Percentiles rank a stretch among this genome's conserved stretches.
These are phyloP conservation scores for Patella ulyssiponensis DNA, from an alignment of 2,888 invertebrate species.

Conservation along the genomic window DNA sequence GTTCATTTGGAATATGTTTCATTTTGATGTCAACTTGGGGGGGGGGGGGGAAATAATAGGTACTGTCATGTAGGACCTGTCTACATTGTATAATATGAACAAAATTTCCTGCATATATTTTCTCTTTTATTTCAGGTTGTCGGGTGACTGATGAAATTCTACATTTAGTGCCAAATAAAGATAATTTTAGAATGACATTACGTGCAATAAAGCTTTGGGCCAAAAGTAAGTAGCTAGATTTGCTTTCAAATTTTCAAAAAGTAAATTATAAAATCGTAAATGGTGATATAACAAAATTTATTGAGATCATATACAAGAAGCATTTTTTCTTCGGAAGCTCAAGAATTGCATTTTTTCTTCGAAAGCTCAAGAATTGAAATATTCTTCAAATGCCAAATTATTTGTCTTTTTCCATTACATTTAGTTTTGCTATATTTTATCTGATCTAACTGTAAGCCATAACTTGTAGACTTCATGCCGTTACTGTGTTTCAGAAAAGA, in stretches of 20 bases:
- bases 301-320: too few relatives aligned
- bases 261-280: too few relatives aligned
- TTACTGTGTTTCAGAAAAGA: conserved; percentile 76
- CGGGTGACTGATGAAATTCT: conserved; percentile 99
- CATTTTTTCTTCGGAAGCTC: too few relatives aligned
- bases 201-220: conserved; percentile 98
- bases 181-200: conserved; percentile 92
- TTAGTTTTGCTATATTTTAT: background rate
- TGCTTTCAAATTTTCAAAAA: too few relatives aligned
- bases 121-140: conserved; percentile 77
- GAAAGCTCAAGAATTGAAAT: background rate
- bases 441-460: background rate
- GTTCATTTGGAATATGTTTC: too few relatives aligned
- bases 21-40: too few relatives aligned
- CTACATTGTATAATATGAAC: too few relatives aligned
- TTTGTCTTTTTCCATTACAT: background rate
- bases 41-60: background rate
- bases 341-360: background rate
- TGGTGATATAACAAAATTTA: too few relatives aligned
- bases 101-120: background rate
- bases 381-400: background rate
- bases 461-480: background rate
- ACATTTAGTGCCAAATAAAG: conserved; percentile 92
- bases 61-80: background rate
- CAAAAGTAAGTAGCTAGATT: conserved; percentile 80